Base-by-base conservation (phyloP, 2,888 invertebrate genomes). In the Aphodius sticticus region DNA sequence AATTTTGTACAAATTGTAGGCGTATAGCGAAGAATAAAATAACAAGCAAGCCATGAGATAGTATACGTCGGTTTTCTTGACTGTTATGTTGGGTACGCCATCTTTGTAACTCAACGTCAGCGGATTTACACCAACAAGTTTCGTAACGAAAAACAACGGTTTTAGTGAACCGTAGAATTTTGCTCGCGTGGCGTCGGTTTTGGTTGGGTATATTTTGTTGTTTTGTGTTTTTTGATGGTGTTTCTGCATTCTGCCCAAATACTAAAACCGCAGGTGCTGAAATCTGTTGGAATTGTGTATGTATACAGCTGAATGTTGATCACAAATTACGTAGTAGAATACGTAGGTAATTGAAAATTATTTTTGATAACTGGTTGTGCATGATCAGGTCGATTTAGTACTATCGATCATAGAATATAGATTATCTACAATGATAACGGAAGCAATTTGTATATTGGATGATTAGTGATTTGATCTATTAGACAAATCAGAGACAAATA, bases 141-240 rank as follows among this genome's bases (percentile, higher is more conserved):
- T 53, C 4, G 72, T 69, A 15, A 79, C 69, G n/a, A 71, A 35
- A 36, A 77, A 79, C 36, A 74, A 16, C n/a, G 69, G 69, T 15
- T 16, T 76, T 69, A 77, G 69, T 1, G 79, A 77, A n/a, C n/a
- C 36, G 15, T 79, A 77, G 16, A 79, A 77, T 4, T 35, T 16
- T 15, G 37, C 14, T 16, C 16, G 38, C 16, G 35, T 75, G 12
- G 38, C 16, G 16, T 0, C 35, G 69, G 26, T 74, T 69, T 16
- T 69, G 6, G 16, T 53, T 53, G 53, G 16, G 38, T 72, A 36
- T 16, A 78, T 15, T 37, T 72, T 78, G 15, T 78, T 71, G 15
- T 72, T 71, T 78, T 16, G 12, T 16, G 14, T 12, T 14, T 4
- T 69, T 69, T 69, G 53, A 53, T 53, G 53, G 12, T 53, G 53